These are phyloP conservation scores for Spodoptera exigua DNA, from an alignment of 2,888 invertebrate genomes.

Conservation along the genomic window DNA sequence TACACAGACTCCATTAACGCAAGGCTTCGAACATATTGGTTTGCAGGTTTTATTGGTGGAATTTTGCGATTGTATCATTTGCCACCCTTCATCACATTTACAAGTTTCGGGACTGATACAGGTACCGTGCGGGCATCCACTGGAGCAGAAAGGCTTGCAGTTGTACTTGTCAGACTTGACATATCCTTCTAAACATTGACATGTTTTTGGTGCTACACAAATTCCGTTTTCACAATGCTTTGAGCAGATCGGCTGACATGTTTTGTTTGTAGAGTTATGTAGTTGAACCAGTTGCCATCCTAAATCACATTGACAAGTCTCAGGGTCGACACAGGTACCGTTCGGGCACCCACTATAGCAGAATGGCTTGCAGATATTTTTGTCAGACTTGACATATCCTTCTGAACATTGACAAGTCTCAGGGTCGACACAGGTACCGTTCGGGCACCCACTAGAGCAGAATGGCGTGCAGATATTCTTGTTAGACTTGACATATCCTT, in stretches of 20 bases:
- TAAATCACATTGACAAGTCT: slow-evolving; percentile 22
- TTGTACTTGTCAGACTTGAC: neutral
- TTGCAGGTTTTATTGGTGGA: slow-evolving; percentile 8
- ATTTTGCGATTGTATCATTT: neutral
- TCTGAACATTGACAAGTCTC: slow-evolving; percentile 22
- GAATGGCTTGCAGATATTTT: slow-evolving; percentile 13
- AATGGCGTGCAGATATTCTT: slow-evolving; percentile 1
- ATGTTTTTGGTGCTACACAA: slow-evolving; percentile 23
- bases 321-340: slow-evolving; percentile 15
- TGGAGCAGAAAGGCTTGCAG: slow-evolving; percentile 29
- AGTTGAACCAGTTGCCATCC: slow-evolving; percentile 15
- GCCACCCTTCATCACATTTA: slow-evolving; percentile 27
- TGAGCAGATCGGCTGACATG: slow-evolving; percentile 24
- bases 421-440: slow-evolving; percentile 15
- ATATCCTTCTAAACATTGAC: slow-evolving; percentile 26
- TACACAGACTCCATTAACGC: slow-evolving; percentile 25
- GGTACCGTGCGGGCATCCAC: slow-evolving; percentile 28
- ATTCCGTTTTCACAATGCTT: slow-evolving; percentile 17
- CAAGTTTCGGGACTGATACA: slow-evolving; percentile 35
- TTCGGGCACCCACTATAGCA: slow-evolving; percentile 13
- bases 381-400: slow-evolving; percentile 9
- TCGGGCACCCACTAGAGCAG: slow-evolving; percentile 5
- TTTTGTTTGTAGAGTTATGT: neutral
- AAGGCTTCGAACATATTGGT: slow-evolving; percentile 18
- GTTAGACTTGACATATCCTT: slow-evolving; percentile 21